Evolutionary conservation across 2,113 vertebrate species (phyloP), one percentile per base, ranked within the genome.

Genomic region (Periophthalmus modestus): DNA sequence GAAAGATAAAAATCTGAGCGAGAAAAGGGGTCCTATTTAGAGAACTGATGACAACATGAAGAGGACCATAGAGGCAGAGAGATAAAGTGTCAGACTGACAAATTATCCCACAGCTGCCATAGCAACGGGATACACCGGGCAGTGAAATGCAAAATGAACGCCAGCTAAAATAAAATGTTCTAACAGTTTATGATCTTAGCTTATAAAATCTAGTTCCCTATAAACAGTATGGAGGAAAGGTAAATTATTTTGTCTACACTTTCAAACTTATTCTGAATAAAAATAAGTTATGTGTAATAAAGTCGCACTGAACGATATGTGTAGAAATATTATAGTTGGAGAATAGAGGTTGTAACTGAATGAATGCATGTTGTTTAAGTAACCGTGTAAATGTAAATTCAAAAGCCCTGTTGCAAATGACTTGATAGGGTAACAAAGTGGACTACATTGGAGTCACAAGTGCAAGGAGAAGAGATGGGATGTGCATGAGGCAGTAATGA

Each of bases 21-120:
- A 43, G 73, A 82, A 80, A 75, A 75, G 67, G 47, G 76, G 83
- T 75, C 61, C 66, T 63, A 73, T 81, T 82, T 80, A 84, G 19
- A 77, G 73, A 71, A n/a, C 66, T 2, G 66, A 73, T 84, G 80
- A 86, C 73, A 82, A 75, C 85, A 55, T 61, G 66, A 81, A 71
- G 65, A 76, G 71, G 36, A 69, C 62, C 12, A 9, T 48, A 70
- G 75, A 80, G 73, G 68, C 67, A 69, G 54, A 80, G 43, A 59
- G 79, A 79, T 75, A 63, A 72, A 72, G 48, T 46, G 28, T 16
- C 16, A 68, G 48, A 48, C 46, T 73, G 75, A 77, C 10, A 1
- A 47, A 77, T 62, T 48, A 77, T 66, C 58, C 71, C 76, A 36
- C 57, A 59, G 72, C 78, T 79, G 47, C 71, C 15, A 24, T 71